These are phyloP conservation scores for Heliothis virescens DNA, from an alignment of 1,140 invertebrate genomes.

Conservation along the genomic window DNA sequence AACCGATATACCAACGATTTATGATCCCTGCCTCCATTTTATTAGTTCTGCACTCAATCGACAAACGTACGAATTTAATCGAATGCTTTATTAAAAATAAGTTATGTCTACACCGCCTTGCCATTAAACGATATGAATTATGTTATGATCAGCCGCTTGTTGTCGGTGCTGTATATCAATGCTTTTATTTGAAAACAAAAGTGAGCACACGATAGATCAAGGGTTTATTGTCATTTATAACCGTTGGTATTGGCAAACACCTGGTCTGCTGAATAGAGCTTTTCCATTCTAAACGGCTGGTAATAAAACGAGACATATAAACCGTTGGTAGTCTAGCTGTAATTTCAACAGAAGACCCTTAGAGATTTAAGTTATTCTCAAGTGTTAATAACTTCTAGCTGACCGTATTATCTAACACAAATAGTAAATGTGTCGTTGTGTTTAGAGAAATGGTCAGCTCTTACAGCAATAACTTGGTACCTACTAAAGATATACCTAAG, in stretches of 20 bases:
- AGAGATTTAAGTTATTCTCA: slow-evolving; percentile 8
- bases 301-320: slow-evolving; percentile 9
- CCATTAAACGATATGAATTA: slow-evolving; percentile 56
- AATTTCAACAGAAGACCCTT: slow-evolving; percentile 17
- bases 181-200: slow-evolving; percentile 39
- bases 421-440: slow-evolving; percentile 29
- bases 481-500: slow-evolving; percentile 4
- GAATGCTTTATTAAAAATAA: slow-evolving; percentile 52
- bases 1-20: slow-evolving; percentile 66
- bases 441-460: slow-evolving; percentile 1
- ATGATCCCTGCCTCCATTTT: slow-evolving; percentile 63
- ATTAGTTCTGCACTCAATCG: slow-evolving; percentile 49
- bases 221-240: slow-evolving; percentile 38
- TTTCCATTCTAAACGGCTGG: slow-evolving; percentile 14
- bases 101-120: slow-evolving; percentile 42
- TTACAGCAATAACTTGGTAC: not conserved
- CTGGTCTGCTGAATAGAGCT: slow-evolving; percentile 22
- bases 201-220: slow-evolving; percentile 21
- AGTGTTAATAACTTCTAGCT: slow-evolving; percentile 29
- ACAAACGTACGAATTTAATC: slow-evolving; percentile 30
- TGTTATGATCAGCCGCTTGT: slow-evolving; percentile 44
- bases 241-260: slow-evolving; percentile 21
- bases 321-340: slow-evolving; percentile 2
- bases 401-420: slow-evolving; percentile 29
- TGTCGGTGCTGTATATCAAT: slow-evolving; percentile 32